Conservation (phyloP, 2,797 vertebrate species). For the Botia almorhae region DNA sequence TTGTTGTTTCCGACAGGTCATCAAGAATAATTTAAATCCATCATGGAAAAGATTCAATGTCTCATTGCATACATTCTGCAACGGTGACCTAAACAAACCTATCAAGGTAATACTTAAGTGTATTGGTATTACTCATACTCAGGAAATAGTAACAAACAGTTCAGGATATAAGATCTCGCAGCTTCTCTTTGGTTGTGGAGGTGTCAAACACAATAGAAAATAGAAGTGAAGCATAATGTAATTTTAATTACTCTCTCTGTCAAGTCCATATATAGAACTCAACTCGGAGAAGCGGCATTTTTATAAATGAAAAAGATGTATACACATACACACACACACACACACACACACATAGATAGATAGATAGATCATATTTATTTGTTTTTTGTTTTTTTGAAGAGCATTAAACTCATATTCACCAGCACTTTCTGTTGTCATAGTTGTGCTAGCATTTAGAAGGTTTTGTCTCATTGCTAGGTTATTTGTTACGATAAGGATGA, state of each 20-base stretch:
- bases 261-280: no score
- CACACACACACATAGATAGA: no score
- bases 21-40: constrained; percentile 93
- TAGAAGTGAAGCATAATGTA: neutral
- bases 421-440: neutral
- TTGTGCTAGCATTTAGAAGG: constrained; percentile 11
- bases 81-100: constrained; percentile 81
- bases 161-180: neutral
- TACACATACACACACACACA: no score
- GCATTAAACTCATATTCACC: neutral
- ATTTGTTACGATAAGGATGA: constrained; percentile 69
- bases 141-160: neutral
- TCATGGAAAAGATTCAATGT: constrained; percentile 87
- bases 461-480: constrained; percentile 65
- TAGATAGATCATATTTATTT: no score
- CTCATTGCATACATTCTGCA: constrained; percentile 89
- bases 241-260: neutral
- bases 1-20: constrained; percentile 76
- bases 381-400: neutral
- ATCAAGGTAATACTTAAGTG: constrained; percentile 81
- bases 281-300: no score
- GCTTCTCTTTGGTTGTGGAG: neutral
- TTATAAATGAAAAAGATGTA: no score
- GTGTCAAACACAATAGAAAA: neutral
- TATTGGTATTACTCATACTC: neutral